These are phyloP conservation scores for Steinernema feltiae DNA, from an alignment of 1,140 invertebrate species.

Conservation along the genomic window DNA sequence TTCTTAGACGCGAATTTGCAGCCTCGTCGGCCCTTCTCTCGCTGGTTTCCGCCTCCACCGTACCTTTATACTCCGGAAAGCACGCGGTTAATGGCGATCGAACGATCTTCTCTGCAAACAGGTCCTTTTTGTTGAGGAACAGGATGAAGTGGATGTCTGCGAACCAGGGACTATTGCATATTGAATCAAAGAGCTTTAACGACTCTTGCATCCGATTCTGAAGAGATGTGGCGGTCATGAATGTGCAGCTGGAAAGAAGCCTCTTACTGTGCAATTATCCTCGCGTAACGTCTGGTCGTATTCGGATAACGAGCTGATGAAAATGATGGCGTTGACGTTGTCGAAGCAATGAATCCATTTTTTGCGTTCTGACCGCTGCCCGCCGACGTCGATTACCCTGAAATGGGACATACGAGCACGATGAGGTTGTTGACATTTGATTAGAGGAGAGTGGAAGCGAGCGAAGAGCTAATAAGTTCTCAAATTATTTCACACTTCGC, in stretches of 20 bases:
- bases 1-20: not conserved
- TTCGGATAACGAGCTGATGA: conserved; percentile 60
- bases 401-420: conserved; percentile 20
- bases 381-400: conserved; percentile 63
- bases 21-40: conserved; percentile 19
- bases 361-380: conserved; percentile 73
- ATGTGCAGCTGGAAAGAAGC: conserved; percentile 7
- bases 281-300: conserved; percentile 62
- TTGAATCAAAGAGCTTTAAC: conserved; percentile 58
- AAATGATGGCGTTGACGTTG: conserved; percentile 62
- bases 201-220: conserved; percentile 59
- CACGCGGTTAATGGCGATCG: conserved; percentile 58
- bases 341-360: conserved; percentile 70
- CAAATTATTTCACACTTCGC: conserved; percentile 23
- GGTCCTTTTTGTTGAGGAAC: conserved; percentile 58
- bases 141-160: conserved; percentile 59
- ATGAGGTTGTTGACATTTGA: not conserved
- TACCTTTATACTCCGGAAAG: conserved; percentile 60
- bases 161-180: conserved; percentile 58
- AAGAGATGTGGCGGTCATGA: conserved; percentile 33
- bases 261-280: conserved; percentile 57
- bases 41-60: conserved; percentile 24
- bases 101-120: conserved; percentile 57
- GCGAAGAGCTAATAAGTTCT: no score
- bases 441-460: no score